Evolutionary conservation across 2,113 vertebrate species (phyloP).

Genomic region (Melierax canorus): DNA sequence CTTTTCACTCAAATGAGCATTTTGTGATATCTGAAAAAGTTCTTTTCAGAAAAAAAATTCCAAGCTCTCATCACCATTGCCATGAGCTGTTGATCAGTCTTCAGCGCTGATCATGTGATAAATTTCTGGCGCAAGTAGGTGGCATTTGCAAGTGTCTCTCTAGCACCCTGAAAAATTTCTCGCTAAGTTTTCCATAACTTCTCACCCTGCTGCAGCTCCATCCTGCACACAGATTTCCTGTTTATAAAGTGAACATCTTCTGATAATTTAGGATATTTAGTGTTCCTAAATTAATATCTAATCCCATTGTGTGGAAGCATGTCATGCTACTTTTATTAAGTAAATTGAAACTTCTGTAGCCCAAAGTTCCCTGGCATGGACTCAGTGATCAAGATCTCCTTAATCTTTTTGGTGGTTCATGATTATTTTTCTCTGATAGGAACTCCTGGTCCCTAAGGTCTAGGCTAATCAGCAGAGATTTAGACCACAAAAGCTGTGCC

Average conservation of each 20-base stretch:
- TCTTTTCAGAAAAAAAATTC: not conserved
- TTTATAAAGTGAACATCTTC: not conserved
- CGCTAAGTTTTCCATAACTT: not conserved
- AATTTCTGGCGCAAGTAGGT: not conserved
- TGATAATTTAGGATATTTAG: not conserved
- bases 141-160: not conserved
- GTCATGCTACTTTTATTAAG: constrained; percentile 3
- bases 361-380: not conserved
- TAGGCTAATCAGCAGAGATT: not conserved
- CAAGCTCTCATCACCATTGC: not conserved
- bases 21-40: not conserved
- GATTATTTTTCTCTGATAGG: not conserved
- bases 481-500: not conserved
- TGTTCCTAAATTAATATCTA: not conserved
- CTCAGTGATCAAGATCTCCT: not conserved
- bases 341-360: constrained; percentile 1
- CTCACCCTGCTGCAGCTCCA: not conserved
- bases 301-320: constrained; percentile 14
- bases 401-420: not conserved
- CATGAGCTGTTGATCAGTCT: not conserved
- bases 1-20: not conserved
- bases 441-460: not conserved
- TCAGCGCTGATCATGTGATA: not conserved
- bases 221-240: not conserved
- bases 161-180: not conserved